Base-by-base conservation (phyloP, 1,140 invertebrate species). In the Amyelois transitella region DNA sequence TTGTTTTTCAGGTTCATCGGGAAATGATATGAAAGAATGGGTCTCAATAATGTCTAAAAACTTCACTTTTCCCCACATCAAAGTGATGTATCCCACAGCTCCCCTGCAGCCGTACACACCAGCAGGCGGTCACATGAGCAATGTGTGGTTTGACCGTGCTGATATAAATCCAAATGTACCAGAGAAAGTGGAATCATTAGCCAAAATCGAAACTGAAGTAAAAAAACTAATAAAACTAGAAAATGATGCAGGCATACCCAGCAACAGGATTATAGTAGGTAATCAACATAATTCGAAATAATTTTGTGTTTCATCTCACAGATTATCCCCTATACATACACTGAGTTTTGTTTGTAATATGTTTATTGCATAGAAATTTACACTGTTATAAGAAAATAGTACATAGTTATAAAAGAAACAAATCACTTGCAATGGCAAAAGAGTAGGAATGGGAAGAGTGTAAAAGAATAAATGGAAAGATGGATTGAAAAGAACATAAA, bases 91-190 rank as follows among this genome's bases (percentile, higher is more conserved):
- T 77, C 94, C 93, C 6, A 93, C 92, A 18, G 94, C 94, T 8
- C 93, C 94, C 1, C 60, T 89, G 18, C 91, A 92, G 64, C 90
- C 91, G 1, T 94, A 94, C 58, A 92, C 92, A 17, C 91, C 93
- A 18, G 66, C 90, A 8, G 85, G 88, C 56, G 92, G 93, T 17
- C 72, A 90, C 70, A 89, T 92, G 76, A 91, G 88, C 51, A 91
- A 91, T 82, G 93, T 94, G 0, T 95, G 94, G 94, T 94, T 94
- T 77, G 92, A 94, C 71, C 86, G 93, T 18, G 67, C 81, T 24
- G 85, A 86, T 18, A 90, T 94, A 32, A 84, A 80, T 43, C 91
- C 90, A 25, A 79, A 90, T 51, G 91, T 89, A 0, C 80, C 90
- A 19, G 93, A 95, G 84, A 83, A 91, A 51, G 58, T 75, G 54